Percentiles rank a stretch among this genome's conserved stretches.
These are phyloP conservation scores for Gouania willdenowi DNA, from an alignment of 2,797 vertebrate genomes.

Conservation along the genomic window DNA sequence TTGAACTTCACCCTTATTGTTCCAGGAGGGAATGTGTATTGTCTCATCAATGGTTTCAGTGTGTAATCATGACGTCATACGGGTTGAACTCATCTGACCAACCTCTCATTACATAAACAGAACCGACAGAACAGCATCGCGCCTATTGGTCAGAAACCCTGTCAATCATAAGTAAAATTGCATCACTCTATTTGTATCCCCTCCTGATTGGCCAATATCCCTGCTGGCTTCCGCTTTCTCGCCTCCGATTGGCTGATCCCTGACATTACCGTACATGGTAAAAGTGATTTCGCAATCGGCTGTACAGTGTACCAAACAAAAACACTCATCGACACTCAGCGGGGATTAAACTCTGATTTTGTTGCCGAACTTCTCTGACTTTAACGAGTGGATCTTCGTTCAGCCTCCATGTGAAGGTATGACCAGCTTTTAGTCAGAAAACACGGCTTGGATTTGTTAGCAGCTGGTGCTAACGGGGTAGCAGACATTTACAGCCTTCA, in stretches of 20 bases:
- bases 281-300: constrained; percentile 79
- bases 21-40: no score
- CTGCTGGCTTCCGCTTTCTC: not conserved
- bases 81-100: constrained; percentile 38
- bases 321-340: constrained; percentile 55
- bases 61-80: constrained; percentile 37
- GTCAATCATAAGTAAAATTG: constrained; percentile 49
- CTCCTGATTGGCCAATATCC: constrained; percentile 46
- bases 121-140: not conserved
- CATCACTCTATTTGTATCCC: constrained; percentile 46
- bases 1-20: no score
- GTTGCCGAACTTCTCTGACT: not conserved
- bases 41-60: not conserved
- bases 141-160: constrained; percentile 28
- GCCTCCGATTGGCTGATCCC: constrained; percentile 55
- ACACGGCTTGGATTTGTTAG: constrained; percentile 17
- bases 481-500: no score
- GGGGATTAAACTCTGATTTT: constrained; percentile 36
- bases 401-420: constrained; percentile 56
- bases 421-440: not conserved
- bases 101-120: constrained; percentile 59
- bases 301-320: constrained; percentile 75
- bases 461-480: constrained; percentile 29
- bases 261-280: constrained; percentile 75
- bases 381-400: constrained; percentile 17